Evolutionary conservation across 2,888 invertebrate genomes (phyloP), one percentile per base, ranked within the genome.

Genomic region (Leptopterna dolabrata): DNA sequence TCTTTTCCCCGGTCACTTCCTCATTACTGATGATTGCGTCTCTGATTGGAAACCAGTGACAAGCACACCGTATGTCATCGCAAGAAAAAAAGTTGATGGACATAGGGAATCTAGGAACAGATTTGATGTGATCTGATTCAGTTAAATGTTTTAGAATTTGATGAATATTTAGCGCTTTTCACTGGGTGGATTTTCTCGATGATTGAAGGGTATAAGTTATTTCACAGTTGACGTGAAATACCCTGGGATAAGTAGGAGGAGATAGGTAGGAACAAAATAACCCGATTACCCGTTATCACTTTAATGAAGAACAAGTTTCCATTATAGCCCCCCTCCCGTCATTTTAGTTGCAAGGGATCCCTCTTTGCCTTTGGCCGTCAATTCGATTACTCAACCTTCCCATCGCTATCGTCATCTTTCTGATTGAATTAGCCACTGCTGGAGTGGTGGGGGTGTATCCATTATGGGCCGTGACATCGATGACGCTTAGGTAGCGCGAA

Each of bases 281-380:
- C 78, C 16, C 27, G 45, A 45, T 78, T 78, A 45, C 19, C 36
- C 41, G 16, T 14, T 24, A 24, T 41, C 78, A 78, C 78, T 45
- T 47, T 47, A 78, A 78, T 78, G 78, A 78, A 78, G 45, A 78
- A 78, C 47, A 45, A 47, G 78, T 78, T 78, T 43, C 78, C 41
- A 78, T 78, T 78, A 78, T 78, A 27, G 78, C 14, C 43, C 43
- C 76, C 19, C 36, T 36, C 36, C 36, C 36, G 14, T 27, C 6
- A 78, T 24, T 29, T 47, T 47, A 47, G 47, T 16, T 47, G 47
- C 47, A 14, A 47, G 30, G n/a, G 30, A 27, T 41, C 29, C 76
- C 76, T 27, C 13, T 13, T 45, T 27, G 63, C 63, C 63, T 63
- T 78, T 27, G 41, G 36, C 24, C 27, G 47, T 16, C 45, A 45